Evolutionary conservation across 37 sponge, comb jelly and placozoan species (phyloP).

Genomic region (Beroe forskalii): DNA sequence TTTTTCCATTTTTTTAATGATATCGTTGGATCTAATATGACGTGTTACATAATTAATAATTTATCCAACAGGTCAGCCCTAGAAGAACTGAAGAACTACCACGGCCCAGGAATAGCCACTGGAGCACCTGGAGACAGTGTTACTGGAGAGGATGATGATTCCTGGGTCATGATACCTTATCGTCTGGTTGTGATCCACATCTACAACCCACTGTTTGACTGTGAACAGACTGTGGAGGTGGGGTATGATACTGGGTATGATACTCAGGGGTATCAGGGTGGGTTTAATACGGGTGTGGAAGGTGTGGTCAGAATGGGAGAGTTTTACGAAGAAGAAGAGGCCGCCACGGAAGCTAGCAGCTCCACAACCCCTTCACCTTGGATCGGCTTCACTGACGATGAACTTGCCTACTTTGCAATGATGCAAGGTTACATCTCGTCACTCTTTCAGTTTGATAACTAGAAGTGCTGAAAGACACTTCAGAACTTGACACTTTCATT

Average conservation of each 20-base stretch:
- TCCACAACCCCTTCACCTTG: neutral
- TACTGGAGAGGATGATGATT: too few relatives aligned
- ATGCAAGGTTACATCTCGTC: neutral
- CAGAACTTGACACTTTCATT: too few relatives aligned
- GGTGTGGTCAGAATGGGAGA: neutral
- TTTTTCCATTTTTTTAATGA: too few relatives aligned
- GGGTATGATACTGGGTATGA: neutral
- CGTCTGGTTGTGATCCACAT: neutral
- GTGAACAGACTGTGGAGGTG: too few relatives aligned
- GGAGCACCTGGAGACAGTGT: neutral
- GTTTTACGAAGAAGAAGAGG: neutral
- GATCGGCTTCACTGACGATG: neutral
- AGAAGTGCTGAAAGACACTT: too few relatives aligned
- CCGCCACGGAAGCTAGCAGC: neutral
- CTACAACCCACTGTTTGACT: neutral
- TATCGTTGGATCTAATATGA: too few relatives aligned
- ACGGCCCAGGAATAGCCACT: neutral
- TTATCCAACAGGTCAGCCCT: too few relatives aligned
- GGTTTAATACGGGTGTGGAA: too few relatives aligned
- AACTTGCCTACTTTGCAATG: neutral
- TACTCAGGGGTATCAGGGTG: too few relatives aligned
- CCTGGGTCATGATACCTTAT: neutral
- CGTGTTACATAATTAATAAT: too few relatives aligned
- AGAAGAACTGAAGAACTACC: neutral
- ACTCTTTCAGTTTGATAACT: neutral